A percentile compares a stretch with the other conserved stretches of the same genome.
Conservation (phyloP, 1,140 invertebrate genomes). For the Drosophila nigrodunni region DNA sequence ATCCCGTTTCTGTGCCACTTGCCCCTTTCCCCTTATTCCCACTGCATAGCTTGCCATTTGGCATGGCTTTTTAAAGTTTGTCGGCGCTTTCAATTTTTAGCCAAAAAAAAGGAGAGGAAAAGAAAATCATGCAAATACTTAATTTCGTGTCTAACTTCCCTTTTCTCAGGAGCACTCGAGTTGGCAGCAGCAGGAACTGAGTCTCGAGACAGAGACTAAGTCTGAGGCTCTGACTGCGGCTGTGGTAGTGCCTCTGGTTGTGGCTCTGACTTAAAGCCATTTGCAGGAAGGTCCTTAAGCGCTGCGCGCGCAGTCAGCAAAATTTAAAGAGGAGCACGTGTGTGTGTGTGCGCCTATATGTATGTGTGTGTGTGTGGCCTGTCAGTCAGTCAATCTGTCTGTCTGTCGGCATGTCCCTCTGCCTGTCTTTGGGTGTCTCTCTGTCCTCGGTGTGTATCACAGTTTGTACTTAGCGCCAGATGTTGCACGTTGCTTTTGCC, state of each 20-base stretch:
- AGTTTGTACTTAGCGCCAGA: constrained; percentile 82
- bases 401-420: constrained; percentile 18
- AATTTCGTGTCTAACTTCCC: constrained; percentile 71
- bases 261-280: constrained; percentile 38
- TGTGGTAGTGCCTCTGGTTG: background rate
- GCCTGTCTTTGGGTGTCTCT: constrained; percentile 38
- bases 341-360: background rate
- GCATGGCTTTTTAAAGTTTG: constrained; percentile 53
- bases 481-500: constrained; percentile 69
- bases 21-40: background rate
- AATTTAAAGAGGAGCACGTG: constrained; percentile 65
- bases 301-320: constrained; percentile 74
- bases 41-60: constrained; percentile 25
- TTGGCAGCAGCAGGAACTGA: constrained; percentile 1
- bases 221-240: background rate
- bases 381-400: constrained; percentile 20
- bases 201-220: background rate
- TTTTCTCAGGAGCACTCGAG: constrained; percentile 55
- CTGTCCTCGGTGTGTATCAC: constrained; percentile 70
- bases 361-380: constrained; percentile 7
- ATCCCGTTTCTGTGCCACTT: background rate
- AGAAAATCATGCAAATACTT: constrained; percentile 32
- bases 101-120: background rate
- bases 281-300: constrained; percentile 27
- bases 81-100: constrained; percentile 49